Conservation (phyloP, 2,113 vertebrate species). For the Halichoerus grypus region DNA sequence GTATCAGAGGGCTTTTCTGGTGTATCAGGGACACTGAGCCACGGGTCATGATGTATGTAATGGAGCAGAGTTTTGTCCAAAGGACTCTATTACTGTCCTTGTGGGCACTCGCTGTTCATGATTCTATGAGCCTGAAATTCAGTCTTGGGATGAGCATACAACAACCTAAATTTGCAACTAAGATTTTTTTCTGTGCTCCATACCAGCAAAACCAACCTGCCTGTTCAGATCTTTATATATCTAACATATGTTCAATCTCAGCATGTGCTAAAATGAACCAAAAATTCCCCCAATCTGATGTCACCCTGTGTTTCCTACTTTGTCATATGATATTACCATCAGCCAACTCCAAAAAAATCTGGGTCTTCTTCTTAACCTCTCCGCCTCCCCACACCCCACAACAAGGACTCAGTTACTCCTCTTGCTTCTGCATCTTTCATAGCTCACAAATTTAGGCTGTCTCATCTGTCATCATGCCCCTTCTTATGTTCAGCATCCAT, state of each 20-base stretch:
- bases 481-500: neutral
- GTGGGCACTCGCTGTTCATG: too few species aligned
- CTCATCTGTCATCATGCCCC: neutral
- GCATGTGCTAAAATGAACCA: neutral
- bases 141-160: neutral
- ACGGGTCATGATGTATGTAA: fast-evolving
- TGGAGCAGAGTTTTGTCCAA: neutral
- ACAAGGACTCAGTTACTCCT: neutral
- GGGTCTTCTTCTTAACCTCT: neutral
- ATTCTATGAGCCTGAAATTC: neutral
- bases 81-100: neutral
- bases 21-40: fast-evolving
- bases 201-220: neutral
- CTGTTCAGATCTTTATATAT: neutral
- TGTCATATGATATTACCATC: neutral
- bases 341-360: neutral
- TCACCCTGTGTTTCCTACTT: neutral
- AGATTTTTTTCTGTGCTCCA: neutral
- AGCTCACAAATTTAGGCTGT: neutral
- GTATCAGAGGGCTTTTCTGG: neutral
- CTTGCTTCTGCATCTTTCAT: neutral
- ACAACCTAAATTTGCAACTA: neutral
- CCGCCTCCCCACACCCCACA: fast-evolving
- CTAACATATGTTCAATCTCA: fast-evolving
- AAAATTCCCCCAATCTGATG: neutral